Base-by-base conservation (phyloP, 2,888 invertebrate species). In the Exephanes ischioxanthus region DNA sequence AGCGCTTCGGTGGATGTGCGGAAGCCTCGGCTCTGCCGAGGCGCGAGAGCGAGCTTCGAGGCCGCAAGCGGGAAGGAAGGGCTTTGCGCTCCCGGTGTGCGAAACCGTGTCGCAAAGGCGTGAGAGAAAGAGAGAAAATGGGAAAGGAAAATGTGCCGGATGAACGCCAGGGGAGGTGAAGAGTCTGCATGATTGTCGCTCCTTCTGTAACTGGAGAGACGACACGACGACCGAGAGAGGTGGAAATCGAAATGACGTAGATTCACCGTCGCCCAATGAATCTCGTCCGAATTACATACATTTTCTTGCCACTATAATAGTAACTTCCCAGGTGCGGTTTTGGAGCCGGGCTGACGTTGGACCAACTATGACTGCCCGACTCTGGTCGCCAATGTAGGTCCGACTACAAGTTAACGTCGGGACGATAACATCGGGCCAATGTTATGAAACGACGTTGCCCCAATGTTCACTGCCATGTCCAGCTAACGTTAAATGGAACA, bases 181-280 rank as follows among this genome's bases (percentile, higher is more conserved):
- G 73, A 61, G 73, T 48, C 45, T 30, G 73, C 61, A 73, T 48
- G 61, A 73, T 73, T 41, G 72, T 72, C 72, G 55, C 41, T 22
- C 58, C 22, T 41, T 58, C 58, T 58, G 37, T 16, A n/a, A n/a
- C n/a, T 37, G 9, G 30, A 14, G 61, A 30, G 58, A 26, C 9
- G 22, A 16, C 61, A 14, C 30, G 37, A 37, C 6, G 30, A n/a
- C 48, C 11, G 7, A 55, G 4, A 30, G n/a, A n/a, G 37, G 77
- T 68, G 55, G 41, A 77, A 66, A 72, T 58, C n/a, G n/a, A 55
- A 77, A 66, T 55, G 0, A 66, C 41, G 7, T 33, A 37, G 71
- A 51, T 63, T 72, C 68, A 22, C 19, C 14, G 16, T 14, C 41
- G 33, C 3, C n/a, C 26, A 16, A 22, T 48, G 19, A 77, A 22